Base-by-base conservation (phyloP, 2,113 vertebrate genomes). In the Ailuropoda melanoleuca region DNA sequence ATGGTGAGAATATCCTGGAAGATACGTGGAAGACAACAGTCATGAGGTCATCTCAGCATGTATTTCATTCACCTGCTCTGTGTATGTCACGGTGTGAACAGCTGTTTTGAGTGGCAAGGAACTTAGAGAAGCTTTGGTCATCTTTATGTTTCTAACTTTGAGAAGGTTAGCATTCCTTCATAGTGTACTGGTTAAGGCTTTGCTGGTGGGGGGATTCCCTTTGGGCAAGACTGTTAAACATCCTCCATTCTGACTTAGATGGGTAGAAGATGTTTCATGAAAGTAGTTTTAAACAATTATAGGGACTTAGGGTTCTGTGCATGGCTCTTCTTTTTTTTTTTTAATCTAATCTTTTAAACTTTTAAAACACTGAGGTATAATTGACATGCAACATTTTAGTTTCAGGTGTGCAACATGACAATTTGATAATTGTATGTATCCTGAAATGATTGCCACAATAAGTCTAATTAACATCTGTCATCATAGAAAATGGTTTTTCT, bases 321-420 rank as follows among this genome's bases (percentile, higher is more conserved):
- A 86, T 97, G 68, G 29, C 55, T 62, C 3, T 83, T 95, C 29
- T 64, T 97, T 37, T 77, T n/a, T n/a, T 70, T 31, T 46, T 86
- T 78, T 21, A 78, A 23, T 80, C n/a, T 43, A 29, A 15, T 77
- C 70, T 93, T 86, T 78, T 78, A 78, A 66, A 93, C 56, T 86
- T 62, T n/a, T 3, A 3, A 26, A 75, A 85, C 39, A 77, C 55
- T 77, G 34, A 75, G 56, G 17, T 87, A 55, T 56, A 68, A 70
- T 50, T 91, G 58, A n/a, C 58, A n/a, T 90, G 17, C 87, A 77
- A 90, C 46, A 80, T 53, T 53, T 86, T 39, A 93, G 29, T 78
- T 93, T 78, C 48, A 87, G 29, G 29, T 86, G 4, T 78, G 24
- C 58, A 66, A 34, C 70, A n/a, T 93, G 86, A 93, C 31, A n/a